Evolutionary conservation across 92 coral and sea anemone species (phyloP).

Genomic region (Phymanthus crucifer): DNA sequence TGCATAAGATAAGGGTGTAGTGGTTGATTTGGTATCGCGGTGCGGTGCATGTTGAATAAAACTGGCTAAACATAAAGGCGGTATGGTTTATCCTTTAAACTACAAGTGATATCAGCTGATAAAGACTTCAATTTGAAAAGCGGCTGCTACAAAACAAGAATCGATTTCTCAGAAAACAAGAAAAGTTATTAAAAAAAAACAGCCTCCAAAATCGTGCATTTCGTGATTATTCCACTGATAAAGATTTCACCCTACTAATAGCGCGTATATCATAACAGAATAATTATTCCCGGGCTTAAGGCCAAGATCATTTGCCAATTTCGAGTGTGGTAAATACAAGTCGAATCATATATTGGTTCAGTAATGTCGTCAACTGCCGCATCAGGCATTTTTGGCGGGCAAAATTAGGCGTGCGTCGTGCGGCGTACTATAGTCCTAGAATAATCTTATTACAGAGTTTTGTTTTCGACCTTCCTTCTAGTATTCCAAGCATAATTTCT

Average conservation of each 20-base stretch:
- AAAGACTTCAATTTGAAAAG: not conserved
- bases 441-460: not conserved
- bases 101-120: not conserved
- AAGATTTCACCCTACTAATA: too few relatives aligned
- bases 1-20: not conserved
- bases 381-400: not conserved
- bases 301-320: not conserved
- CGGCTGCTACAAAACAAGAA: not conserved
- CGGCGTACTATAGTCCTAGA: not conserved
- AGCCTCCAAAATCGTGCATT: too few relatives aligned
- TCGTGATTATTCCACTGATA: too few relatives aligned
- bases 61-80: conserved; percentile 2
- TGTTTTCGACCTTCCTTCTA: not conserved
- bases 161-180: not conserved
- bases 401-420: not conserved
- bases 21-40: conserved; percentile 9
- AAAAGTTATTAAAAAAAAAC: not conserved
- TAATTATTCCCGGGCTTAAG: not conserved
- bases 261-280: not conserved
- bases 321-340: not conserved
- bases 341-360: not conserved
- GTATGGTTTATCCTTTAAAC: not conserved
- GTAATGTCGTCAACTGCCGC: not conserved
- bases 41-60: not conserved
- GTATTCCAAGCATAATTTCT: not conserved